Base-by-base conservation (phyloP, 2,113 vertebrate species). In the Edolisoma coerulescens region DNA sequence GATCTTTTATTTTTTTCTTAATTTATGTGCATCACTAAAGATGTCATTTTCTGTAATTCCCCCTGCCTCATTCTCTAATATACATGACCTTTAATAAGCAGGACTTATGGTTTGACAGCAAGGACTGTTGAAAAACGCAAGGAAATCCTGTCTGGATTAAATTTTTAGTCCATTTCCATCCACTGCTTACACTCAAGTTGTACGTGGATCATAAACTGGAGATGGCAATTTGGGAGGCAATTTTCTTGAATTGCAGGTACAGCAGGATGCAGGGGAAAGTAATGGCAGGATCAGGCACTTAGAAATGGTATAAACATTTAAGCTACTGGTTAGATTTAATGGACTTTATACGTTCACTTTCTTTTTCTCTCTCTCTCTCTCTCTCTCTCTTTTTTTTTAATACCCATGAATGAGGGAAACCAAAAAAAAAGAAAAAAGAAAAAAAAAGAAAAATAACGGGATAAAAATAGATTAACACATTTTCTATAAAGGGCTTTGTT, bases 211-310 rank as follows among this genome's bases (percentile, higher is more conserved):
- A 95, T 91, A 87, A 93, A 95, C 89, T 97, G 94, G 97, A 97
- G 83, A 94, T 42, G 80, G 91, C 89, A 96, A 97, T 97, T 97
- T 96, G 90, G 59, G 59, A 97, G 42, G 89, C 93, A 97, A 97
- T 97, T 95, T 97, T 75, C 95, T 91, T 87, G 80, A 97, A 97
- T 95, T 97, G 94, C 96, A 95, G 89, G 96, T 97, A 91, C 60
- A 87, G 89, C 85, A 89, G 84, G 89, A 94, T 92, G 87, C 61
- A 73, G 63, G 74, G 59, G 45, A 93, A 96, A 74, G 85, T 95
- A 97, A 95, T 90, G 81, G 75, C 60, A 93, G 80, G 94, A 94
- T 97, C 91, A 96, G 93, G 77, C 91, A 91, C 80, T 96, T 93
- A 95, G 85, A 83, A 28, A 42, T 45, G 75, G 85, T 64, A 95